Base-by-base conservation (phyloP, 2,113 vertebrate genomes). In the Myiopsitta monachus region DNA sequence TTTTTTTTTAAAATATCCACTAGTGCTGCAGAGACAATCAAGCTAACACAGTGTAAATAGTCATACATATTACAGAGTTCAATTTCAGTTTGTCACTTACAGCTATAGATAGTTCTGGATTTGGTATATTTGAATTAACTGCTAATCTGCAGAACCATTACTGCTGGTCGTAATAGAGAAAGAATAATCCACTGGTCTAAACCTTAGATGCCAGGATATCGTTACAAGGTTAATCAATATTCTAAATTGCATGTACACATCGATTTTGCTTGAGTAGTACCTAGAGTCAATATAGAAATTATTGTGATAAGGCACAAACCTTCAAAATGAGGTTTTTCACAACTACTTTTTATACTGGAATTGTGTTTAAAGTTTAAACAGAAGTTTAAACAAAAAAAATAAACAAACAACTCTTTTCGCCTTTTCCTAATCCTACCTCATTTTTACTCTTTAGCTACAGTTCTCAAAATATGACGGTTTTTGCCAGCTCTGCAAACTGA, bases 181-280 rank as follows among this genome's bases (percentile, higher is more conserved):
- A 87, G 87, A 95, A 72, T 62, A 83, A 94, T 55, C 61, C 69
- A 81, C 38, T 27, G 28, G 64, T 70, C 73, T 88, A 72, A 88
- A 70, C 47, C 43, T 87, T 69, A 91, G 62, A 95, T 94, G 51
- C 66, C 73, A 92, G 49, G 59, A 93, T 95, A 95, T 27, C 77
- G 77, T 92, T 96, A 95, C 69, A 88, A 90, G 52, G 52, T 78
- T 91, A 96, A 95, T 94, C 92, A 87, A 72, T 96, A 94, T 89
- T 90, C 95, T 62, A 94, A 94, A 94, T 88, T 84, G 64, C 64
- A 95, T 72, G 70, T 87, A 63, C 14, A 33, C n/a, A 87, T 93
- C 0, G 43, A 93, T 96, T 95, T 96, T 96, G 28, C 57, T 87
- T 59, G 69, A 91, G 62, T 41, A 76, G 67, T 66, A 75, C 5